Percentiles rank a stretch among this genome's conserved stretches.
These are phyloP conservation scores for Macroramphosus scolopax DNA, from an alignment of 2,797 vertebrate species.

Conservation along the genomic window DNA sequence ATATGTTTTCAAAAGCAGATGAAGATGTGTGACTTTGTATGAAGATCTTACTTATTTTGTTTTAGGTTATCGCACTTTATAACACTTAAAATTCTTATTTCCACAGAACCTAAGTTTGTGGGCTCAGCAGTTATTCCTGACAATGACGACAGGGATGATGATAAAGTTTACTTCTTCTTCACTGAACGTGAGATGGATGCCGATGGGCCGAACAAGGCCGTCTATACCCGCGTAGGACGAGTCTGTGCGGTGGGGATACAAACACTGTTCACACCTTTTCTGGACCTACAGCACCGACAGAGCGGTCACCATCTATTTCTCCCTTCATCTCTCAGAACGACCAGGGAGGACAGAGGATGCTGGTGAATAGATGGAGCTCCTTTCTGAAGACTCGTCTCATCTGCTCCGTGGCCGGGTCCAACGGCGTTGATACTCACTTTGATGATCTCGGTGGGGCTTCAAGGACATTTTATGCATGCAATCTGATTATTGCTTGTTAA, in stretches of 20 bases:
- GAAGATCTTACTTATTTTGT: too few relatives aligned
- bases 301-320: constrained; percentile 12
- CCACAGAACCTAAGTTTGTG: constrained; percentile 90
- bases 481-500: too few relatives aligned
- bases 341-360: constrained; percentile 90
- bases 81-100: constrained; percentile 11
- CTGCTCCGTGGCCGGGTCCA: constrained; percentile 90
- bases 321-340: constrained; percentile 83
- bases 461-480: not conserved
- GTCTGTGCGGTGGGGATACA: constrained; percentile 86
- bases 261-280: not conserved
- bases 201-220: constrained; percentile 80
- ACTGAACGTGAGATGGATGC: constrained; percentile 88
- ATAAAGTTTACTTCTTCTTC: constrained; percentile 98
- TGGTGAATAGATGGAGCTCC: constrained; percentile 95
- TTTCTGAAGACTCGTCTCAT: constrained; percentile 92
- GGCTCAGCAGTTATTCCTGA: constrained; percentile 90
- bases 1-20: too few relatives aligned
- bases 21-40: too few relatives aligned
- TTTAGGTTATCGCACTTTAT: too few relatives aligned
- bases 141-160: constrained; percentile 92
- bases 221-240: constrained; percentile 87
- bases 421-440: constrained; percentile 94
- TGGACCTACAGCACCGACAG: constrained; percentile 2
- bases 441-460: constrained; percentile 87